Conservation (phyloP, 37 sponge, comb jelly and placozoan genomes). For the Haliclona indistincta region DNA sequence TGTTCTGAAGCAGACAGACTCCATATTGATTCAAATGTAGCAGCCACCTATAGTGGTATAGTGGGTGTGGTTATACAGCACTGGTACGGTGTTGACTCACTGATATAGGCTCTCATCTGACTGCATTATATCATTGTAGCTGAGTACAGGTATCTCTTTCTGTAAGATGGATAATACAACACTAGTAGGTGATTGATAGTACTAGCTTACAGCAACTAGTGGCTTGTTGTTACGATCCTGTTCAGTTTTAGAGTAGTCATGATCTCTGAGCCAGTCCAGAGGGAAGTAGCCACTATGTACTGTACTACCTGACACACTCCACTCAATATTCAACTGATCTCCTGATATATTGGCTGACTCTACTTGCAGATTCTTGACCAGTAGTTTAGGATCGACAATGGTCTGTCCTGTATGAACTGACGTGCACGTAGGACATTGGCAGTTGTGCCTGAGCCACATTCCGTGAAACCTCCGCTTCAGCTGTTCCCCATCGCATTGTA, state of each 20-base stretch:
- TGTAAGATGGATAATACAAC: background rate
- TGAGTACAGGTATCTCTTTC: background rate
- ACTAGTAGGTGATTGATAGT: background rate
- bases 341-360: no score
- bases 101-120: background rate
- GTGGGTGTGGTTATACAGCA: no score
- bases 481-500: no score
- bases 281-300: no score
- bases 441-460: constrained; percentile 56
- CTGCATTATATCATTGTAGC: background rate
- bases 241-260: background rate
- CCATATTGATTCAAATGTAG: constrained; percentile 22
- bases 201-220: constrained; percentile 4
- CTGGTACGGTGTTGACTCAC: background rate
- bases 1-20: constrained; percentile 1
- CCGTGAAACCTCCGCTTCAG: constrained; percentile 21
- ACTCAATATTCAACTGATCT: no score
- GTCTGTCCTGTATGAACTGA: no score
- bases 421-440: constrained; percentile 41
- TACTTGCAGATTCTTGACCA: no score
- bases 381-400: no score
- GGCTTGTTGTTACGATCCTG: background rate
- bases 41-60: constrained; percentile 25
- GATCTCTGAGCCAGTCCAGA: background rate
- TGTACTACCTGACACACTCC: no score